Base-by-base conservation (phyloP, 2,797 vertebrate species). In the Cuculus canorus region DNA sequence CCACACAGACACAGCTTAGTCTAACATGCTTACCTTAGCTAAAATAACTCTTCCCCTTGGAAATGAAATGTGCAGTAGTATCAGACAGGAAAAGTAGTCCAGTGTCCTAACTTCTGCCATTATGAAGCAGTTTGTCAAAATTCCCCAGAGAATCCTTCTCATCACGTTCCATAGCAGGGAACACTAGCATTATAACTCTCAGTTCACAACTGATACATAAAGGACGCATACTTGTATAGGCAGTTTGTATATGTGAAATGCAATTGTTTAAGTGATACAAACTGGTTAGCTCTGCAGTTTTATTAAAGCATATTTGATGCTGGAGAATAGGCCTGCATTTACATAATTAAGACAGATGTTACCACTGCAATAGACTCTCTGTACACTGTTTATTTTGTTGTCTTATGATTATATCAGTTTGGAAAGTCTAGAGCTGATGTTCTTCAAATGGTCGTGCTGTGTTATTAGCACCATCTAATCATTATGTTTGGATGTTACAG, bases 341-440 rank as follows among this genome's bases (percentile, higher is more conserved):
- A 82, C 24, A 11, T 88, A 91, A 92, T 70, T 82, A 92, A 95
- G 86, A 95, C n/a, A 90, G 85, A 94, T 76, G 16, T 73, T 88
- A 32, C n/a, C 11, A 54, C 28, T 56, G 28, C 35, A 82, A 2
- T 28, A 59, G 25, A 13, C 54, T 90, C 14, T 37, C 32, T 68
- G 17, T 7, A 86, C 9, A 15, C 23, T 16, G 10, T 30, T 80
- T 15, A 37, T 77, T 78, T 65, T 75, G 21, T 63, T 83, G 21
- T 4, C 78, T 78, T 69, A 37, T 61, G 37, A 27, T 71, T 43
- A 2, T 35, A 65, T 25, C 17, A 8, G 3, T 68, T 82, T 85
- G 32, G 14, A 61, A 94, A 65, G 23, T 63, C 45, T 83, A n/a
- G 9, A 65, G 32, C 4, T 43, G 10, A 5, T 32, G 8, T 54